Conservation (phyloP, 1,140 invertebrate genomes). For the Globodera rostochiensis region DNA sequence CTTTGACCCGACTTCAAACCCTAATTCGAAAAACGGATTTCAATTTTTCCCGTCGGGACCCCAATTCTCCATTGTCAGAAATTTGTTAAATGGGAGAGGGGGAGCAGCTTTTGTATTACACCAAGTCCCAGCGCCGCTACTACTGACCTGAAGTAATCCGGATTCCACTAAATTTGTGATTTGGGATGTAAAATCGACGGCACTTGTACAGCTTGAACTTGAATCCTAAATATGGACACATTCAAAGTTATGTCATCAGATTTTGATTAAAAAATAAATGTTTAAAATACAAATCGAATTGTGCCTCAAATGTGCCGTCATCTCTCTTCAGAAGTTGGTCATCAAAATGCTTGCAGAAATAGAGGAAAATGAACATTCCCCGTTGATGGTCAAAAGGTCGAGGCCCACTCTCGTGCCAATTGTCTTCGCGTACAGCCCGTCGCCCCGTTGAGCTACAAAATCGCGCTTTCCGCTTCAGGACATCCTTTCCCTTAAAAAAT, state of each 20-base stretch:
- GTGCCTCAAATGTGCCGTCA: not conserved
- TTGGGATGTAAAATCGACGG: conserved; percentile 8
- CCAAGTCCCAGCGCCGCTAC: not conserved
- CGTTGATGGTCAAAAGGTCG: conserved; percentile 34
- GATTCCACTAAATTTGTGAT: conserved; percentile 9
- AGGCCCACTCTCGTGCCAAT: conserved; percentile 36
- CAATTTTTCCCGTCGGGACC: too few relatives aligned
- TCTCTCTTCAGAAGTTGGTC: conserved; percentile 8
- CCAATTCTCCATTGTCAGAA: too few relatives aligned
- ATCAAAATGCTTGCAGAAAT: conserved; percentile 24
- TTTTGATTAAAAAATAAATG: not conserved
- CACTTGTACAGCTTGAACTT: conserved; percentile 1
- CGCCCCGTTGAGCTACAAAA: not conserved
- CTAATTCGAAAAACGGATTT: too few relatives aligned
- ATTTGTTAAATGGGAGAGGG: too few relatives aligned
- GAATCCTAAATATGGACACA: not conserved
- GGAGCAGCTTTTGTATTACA: too few relatives aligned
- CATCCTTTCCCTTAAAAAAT: not conserved
- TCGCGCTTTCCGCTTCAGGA: conserved; percentile 25
- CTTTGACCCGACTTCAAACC: too few relatives aligned
- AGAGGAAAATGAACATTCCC: conserved; percentile 36
- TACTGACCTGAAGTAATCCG: conserved; percentile 6
- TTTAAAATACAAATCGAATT: conserved; percentile 20
- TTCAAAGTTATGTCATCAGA: too few relatives aligned
- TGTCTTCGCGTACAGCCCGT: conserved; percentile 12